A percentile compares a stretch with the other conserved stretches of the same genome.
Conservation (phyloP, 2,888 invertebrate species). For the Euproctis similis region DNA sequence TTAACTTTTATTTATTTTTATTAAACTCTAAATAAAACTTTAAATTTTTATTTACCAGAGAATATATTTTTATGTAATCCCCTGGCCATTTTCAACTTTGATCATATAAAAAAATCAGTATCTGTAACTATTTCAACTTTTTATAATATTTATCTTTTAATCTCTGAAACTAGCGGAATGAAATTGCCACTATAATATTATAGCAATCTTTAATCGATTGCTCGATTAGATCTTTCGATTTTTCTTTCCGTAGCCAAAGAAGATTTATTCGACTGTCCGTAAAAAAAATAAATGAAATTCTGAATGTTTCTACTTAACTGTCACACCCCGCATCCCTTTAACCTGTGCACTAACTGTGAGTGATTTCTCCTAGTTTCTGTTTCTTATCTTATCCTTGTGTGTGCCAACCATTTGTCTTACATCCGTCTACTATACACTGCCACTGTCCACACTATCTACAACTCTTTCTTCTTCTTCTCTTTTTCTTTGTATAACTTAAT, state of each 20-base stretch:
- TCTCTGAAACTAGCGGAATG: too few relatives aligned
- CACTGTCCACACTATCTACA: conserved; percentile 69
- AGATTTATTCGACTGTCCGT: conserved; percentile 58
- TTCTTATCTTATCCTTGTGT: conserved; percentile 56
- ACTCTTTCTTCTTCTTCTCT: conserved; percentile 63
- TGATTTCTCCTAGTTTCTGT: conserved; percentile 66
- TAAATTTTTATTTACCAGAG: too few relatives aligned
- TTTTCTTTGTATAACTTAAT: conserved; percentile 52
- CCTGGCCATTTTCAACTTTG: too few relatives aligned
- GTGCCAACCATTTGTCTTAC: conserved; percentile 54
- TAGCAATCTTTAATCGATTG: too few relatives aligned
- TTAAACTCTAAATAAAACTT: too few relatives aligned
- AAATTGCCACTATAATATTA: too few relatives aligned
- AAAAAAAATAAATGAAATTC: conserved; percentile 59
- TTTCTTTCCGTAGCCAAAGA: conserved; percentile 65
- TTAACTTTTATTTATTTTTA: too few relatives aligned
- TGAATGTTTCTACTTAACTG: conserved; percentile 66
- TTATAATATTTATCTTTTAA: too few relatives aligned
- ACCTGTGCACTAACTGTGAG: conserved; percentile 73
- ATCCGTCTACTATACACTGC: conserved; percentile 62
- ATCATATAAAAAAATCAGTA: too few relatives aligned
- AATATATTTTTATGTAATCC: too few relatives aligned
- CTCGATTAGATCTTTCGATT: conserved; percentile 47
- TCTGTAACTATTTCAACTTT: too few relatives aligned
- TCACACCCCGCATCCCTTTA: conserved; percentile 69